Evolutionary conservation across 2,888 invertebrate genomes (phyloP).

Genomic region (Nycteola revayana): DNA sequence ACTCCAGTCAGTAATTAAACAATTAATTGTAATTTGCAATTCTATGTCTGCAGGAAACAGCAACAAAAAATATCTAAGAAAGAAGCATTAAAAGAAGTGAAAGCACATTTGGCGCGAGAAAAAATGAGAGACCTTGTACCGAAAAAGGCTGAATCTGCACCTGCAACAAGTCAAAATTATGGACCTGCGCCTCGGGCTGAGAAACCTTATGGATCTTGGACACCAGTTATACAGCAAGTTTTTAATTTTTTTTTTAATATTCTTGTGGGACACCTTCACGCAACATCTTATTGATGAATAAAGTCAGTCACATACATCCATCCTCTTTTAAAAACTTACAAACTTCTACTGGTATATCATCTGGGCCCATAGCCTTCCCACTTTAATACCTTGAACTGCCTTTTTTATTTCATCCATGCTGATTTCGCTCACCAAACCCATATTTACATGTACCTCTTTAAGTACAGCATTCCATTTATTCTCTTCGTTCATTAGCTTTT

Average conservation of each 20-base stretch:
- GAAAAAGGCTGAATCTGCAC: slow-evolving; percentile 52
- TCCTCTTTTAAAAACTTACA: background rate
- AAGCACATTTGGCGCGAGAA: slow-evolving; percentile 67
- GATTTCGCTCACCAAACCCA: no score
- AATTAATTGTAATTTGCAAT: slow-evolving; percentile 4
- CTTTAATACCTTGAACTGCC: background rate
- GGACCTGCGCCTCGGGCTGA: slow-evolving; percentile 82
- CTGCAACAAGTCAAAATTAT: slow-evolving; percentile 30
- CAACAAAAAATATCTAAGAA: slow-evolving; percentile 62
- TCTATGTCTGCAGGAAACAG: slow-evolving; percentile 46
- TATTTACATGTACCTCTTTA: no score
- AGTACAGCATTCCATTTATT: no score
- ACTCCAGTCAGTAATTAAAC: no score
- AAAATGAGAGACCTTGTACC: slow-evolving; percentile 74
- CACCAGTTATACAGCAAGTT: slow-evolving; percentile 85
- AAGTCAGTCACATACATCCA: background rate
- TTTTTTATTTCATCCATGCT: background rate
- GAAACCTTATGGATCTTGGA: slow-evolving; percentile 90
- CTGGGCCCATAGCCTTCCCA: background rate
- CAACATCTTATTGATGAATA: background rate
- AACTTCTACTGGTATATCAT: background rate
- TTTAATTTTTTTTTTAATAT: no score
- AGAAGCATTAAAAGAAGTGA: slow-evolving; percentile 56
- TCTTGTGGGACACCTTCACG: background rate
- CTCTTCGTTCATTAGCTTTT: no score